These are phyloP conservation scores for Halesus radiatus DNA, from an alignment of 1,140 invertebrate species.

Conservation along the genomic window DNA sequence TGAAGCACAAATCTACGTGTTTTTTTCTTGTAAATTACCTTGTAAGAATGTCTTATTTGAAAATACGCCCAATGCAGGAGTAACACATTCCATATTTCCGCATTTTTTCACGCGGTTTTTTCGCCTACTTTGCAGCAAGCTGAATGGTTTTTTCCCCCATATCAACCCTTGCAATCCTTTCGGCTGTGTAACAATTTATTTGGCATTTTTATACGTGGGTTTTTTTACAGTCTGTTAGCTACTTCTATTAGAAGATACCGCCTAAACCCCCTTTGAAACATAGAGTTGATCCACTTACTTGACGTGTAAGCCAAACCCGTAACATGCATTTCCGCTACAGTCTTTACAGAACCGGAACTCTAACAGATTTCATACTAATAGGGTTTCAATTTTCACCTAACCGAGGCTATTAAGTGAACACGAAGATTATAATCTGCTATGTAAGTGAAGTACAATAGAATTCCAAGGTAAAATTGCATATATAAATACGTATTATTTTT, in stretches of 20 bases:
- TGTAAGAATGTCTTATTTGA: constrained; percentile 36
- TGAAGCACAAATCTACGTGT: neutral
- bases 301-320: neutral
- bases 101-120: constrained; percentile 33
- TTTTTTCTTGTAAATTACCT: constrained; percentile 28
- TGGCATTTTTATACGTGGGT: constrained; percentile 16
- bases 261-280: neutral
- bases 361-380: too few species aligned
- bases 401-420: too few species aligned
- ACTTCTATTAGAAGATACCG: neutral
- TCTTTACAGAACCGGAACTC: too few species aligned
- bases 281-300: constrained; percentile 15
- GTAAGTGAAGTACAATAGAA: too few species aligned
- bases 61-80: constrained; percentile 13
- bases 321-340: constrained; percentile 6
- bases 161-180: constrained; percentile 44
- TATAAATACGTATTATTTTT: too few species aligned
- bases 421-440: too few species aligned
- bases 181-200: constrained; percentile 35
- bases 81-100: constrained; percentile 39
- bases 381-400: too few species aligned
- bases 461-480: too few species aligned
- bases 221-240: neutral
- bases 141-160: neutral
- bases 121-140: constrained; percentile 2